Evolutionary conservation across 2,113 vertebrate species (phyloP).

Genomic region (Rafetus swinhoei): DNA sequence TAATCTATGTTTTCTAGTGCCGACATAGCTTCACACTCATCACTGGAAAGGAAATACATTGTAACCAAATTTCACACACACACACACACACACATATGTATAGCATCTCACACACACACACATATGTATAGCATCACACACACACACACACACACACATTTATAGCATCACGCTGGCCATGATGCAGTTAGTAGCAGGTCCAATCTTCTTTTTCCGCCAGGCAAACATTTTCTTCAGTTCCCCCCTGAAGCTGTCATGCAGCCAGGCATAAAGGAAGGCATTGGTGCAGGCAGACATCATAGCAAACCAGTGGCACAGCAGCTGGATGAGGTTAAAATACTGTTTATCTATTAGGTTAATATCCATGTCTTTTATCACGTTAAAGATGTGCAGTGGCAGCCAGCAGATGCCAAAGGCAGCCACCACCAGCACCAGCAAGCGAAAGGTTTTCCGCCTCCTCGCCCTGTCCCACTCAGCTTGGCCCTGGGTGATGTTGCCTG

Average conservation of each 20-base stretch:
- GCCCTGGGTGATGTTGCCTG: constrained; percentile 77
- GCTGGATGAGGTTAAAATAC: constrained; percentile 84
- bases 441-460: constrained; percentile 83
- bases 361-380: constrained; percentile 83
- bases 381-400: constrained; percentile 85
- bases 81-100: no score
- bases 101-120: no score
- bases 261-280: constrained; percentile 88
- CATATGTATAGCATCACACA: no score
- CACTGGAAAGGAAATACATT: not conserved
- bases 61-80: not conserved
- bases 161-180: constrained; percentile 84
- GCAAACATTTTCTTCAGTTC: constrained; percentile 85
- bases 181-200: constrained; percentile 77
- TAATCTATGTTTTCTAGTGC: no score
- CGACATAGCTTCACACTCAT: constrained; percentile 1
- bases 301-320: constrained; percentile 86
- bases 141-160: not conserved
- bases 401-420: constrained; percentile 80
- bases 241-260: constrained; percentile 86
- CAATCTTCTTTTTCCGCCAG: constrained; percentile 78
- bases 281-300: constrained; percentile 88
- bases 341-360: constrained; percentile 84
- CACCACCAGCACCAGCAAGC: constrained; percentile 84
- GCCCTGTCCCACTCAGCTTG: constrained; percentile 78